Evolutionary conservation across 2,888 invertebrate genomes (phyloP).

Genomic region (Synergus japonicus): DNA sequence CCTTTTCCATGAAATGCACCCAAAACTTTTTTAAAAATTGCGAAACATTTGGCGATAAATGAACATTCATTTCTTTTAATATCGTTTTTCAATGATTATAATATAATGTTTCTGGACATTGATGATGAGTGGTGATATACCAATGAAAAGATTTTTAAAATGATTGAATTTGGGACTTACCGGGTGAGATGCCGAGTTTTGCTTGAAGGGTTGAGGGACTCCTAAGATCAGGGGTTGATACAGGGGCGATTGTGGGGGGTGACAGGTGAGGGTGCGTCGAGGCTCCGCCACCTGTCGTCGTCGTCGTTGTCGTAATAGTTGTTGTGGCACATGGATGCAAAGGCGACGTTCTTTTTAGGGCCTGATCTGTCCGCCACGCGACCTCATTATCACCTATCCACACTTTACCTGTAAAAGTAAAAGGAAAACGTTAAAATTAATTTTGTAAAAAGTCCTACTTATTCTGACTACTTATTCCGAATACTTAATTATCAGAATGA

Average conservation of each 20-base stretch:
- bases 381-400: conserved; percentile 74
- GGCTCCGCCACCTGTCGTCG: conserved; percentile 67
- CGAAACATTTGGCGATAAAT: not conserved
- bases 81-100: too few species aligned
- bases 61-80: too few species aligned
- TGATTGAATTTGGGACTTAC: conserved; percentile 60
- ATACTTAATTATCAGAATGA: too few species aligned
- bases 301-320: conserved; percentile 63
- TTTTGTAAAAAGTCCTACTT: too few species aligned
- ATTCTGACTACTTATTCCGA: too few species aligned
- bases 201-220: conserved; percentile 71
- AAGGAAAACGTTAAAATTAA: too few species aligned
- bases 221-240: conserved; percentile 72
- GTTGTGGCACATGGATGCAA: conserved; percentile 63
- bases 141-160: not conserved
- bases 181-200: conserved; percentile 73
- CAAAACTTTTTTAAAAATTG: too few species aligned
- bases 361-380: conserved; percentile 73
- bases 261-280: conserved; percentile 73
- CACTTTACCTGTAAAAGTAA: conserved; percentile 67
- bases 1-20: too few species aligned
- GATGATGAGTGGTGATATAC: too few species aligned
- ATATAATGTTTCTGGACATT: too few species aligned
- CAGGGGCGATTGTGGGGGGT: conserved; percentile 71
- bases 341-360: conserved; percentile 71